Conservation (phyloP, 2,888 invertebrate species). For the Amiota communis region DNA sequence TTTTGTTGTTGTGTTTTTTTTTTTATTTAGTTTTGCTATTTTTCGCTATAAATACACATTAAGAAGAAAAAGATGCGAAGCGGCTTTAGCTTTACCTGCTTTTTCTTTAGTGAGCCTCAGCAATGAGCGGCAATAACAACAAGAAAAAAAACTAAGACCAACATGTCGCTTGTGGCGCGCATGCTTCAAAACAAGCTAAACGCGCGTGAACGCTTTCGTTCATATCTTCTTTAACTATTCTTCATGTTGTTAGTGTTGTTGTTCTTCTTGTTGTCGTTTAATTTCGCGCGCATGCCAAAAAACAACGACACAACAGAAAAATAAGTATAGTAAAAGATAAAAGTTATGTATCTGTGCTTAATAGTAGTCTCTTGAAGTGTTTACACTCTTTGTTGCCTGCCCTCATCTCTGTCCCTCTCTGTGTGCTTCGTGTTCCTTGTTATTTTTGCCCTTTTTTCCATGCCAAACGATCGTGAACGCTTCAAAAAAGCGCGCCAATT, state of each 20-base stretch:
- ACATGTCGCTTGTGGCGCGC: constrained; percentile 20
- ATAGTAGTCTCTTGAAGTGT: constrained; percentile 29
- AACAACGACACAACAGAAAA: constrained; percentile 38
- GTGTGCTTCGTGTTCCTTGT: too few relatives aligned
- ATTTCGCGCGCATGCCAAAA: constrained; percentile 66
- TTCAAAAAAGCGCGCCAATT: constrained; percentile 63
- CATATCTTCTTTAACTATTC: constrained; percentile 17
- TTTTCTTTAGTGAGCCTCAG: neutral
- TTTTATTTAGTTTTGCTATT: too few relatives aligned
- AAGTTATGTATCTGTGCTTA: constrained; percentile 21
- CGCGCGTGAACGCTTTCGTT: neutral
- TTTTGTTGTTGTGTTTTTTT: too few relatives aligned
- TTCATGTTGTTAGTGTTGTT: constrained; percentile 24
- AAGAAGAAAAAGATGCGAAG: neutral
- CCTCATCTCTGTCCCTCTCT: too few relatives aligned
- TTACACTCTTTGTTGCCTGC: too few relatives aligned
- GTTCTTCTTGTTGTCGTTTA: constrained; percentile 40
- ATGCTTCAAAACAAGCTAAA: constrained; percentile 20
- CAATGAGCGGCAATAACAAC: too few relatives aligned
- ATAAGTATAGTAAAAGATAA: too few relatives aligned
- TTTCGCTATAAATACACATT: constrained; percentile 25
- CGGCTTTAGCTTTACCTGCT: constrained; percentile 29
- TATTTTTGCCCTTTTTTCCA: constrained; percentile 40
- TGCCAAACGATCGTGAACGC: neutral
- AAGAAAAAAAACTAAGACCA: too few relatives aligned